Percentiles rank a stretch among this genome's conserved stretches.
Evolutionary conservation across 2,888 invertebrate species (phyloP).

Genomic region (Eugnorisma glareosa): DNA sequence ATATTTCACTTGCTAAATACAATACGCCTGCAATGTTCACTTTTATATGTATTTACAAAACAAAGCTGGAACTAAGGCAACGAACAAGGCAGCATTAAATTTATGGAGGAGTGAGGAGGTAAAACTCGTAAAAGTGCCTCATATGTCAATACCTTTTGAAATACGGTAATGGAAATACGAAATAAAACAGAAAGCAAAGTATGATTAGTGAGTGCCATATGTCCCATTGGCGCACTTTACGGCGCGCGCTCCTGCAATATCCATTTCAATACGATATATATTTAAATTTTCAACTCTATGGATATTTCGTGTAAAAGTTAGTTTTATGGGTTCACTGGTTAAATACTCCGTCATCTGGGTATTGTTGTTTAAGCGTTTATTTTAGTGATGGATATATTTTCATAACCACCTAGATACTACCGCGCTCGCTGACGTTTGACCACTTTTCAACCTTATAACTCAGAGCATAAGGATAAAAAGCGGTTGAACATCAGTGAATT

Average conservation of each 20-base stretch:
- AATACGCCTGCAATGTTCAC: constrained; percentile 62
- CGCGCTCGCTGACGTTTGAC: no score
- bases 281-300: constrained; percentile 74
- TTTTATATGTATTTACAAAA: constrained; percentile 70
- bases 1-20: constrained; percentile 62
- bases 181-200: constrained; percentile 91
- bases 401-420: no score
- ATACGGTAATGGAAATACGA: constrained; percentile 90
- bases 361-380: constrained; percentile 6
- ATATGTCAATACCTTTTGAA: constrained; percentile 90
- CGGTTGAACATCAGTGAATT: no score
- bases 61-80: constrained; percentile 73
- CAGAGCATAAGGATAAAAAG: no score
- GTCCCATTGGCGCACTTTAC: constrained; percentile 88
- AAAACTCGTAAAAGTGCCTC: constrained; percentile 89
- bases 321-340: constrained; percentile 49
- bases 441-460: no score
- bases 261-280: constrained; percentile 82
- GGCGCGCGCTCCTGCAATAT: constrained; percentile 80
- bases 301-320: constrained; percentile 58
- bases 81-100: constrained; percentile 84
- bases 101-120: constrained; percentile 82
- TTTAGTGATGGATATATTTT: not conserved
- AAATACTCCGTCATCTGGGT: constrained; percentile 19
- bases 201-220: constrained; percentile 89